Base-by-base conservation (phyloP, 2,113 vertebrate species). In the Brachionichthys hirsutus region DNA sequence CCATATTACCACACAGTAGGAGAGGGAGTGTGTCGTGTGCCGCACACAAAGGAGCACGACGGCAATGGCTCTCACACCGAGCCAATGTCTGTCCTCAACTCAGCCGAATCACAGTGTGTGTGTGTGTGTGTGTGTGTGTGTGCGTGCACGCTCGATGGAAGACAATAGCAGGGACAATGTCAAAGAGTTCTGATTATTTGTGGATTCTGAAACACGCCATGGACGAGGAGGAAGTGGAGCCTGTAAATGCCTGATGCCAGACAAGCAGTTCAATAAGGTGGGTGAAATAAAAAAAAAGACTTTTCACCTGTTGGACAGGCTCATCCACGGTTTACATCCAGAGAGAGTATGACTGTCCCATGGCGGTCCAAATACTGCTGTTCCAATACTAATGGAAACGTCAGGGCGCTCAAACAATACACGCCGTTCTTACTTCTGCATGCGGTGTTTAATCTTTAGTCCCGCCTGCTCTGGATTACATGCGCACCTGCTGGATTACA, bases 1-100 rank as follows among this genome's bases (percentile, higher is more conserved):
- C 80, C 88, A 89, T 90, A 89, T 90, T 89, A 89, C 78, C 72
- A 81, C 90, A 79, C 90, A 90, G 90, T 88, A 75, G 89, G 90
- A 85, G 89, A 80, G 75, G 73, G 80, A 87, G 67, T 69, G 73
- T 84, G 87, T 84, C 77, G 82, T 84, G 76, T 85, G 85, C 78
- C 16, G 77, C 87, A 89, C 88, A 89, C 87, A 88, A 87, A 88
- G 77, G 74, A 81, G 85, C 61, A 82, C 24, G 38, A 59, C 78
- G 30, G 62, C 48, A 54, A 82, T 74, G 73, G 84, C 73, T 74
- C 76, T 75, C 80, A 85, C 78, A 83, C 73, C 17, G 78, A 82
- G 84, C 70, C 72, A 84, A 81, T 86, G 83, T 85, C 78, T 86
- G 71, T 78, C 78, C 74, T 69, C 75, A 79, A 78, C 73, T 84